Evolutionary conservation across 2,888 invertebrate species (phyloP), one percentile per base, ranked within the genome.

Genomic region (Lasioglossum lativentre): DNA sequence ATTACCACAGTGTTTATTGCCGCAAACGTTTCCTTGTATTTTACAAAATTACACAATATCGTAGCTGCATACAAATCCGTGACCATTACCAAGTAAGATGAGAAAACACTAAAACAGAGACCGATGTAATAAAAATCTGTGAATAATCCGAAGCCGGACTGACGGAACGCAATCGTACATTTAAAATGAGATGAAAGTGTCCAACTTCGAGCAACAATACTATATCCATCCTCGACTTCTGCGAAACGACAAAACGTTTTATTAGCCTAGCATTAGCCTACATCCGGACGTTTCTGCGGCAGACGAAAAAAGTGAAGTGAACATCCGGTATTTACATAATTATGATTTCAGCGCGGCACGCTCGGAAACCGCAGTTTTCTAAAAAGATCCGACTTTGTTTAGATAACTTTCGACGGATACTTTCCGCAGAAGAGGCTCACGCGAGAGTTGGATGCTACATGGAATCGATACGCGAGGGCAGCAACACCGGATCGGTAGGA

Each of bases 401-500:
- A 16, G 42, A 16, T 27, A 34, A 40, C 56, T 83, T 52, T 71
- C 83, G 14, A 75, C 70, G 34, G n/a, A 71, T 19, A 63, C 19
- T 76, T 82, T 71, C 63, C 74, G 78, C n/a, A 12, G n/a, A 19
- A 30, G 27, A 76, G 45, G 30, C 66, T 38, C 47, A 47, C 73
- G 75, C 45, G 75, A 75, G 76, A 80, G 63, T 40, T 73, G 14
- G 63, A 34, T 12, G 52, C 52, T n/a, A 19, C 59, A 40, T 63
- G 45, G 77, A 71, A 82, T 79, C 79, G 66, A 79, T 76, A 68
- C 59, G 81, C 34, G 75, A 75, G 47, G 40, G 73, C 42, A 52
- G 27, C 30, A 70, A 30, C 66, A 34, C 42, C 75, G 34, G 59
- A 8, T 4, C 40, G 27, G 38, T 52, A 52, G 66, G 56, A 85